Conservation (phyloP, 2,113 vertebrate genomes). For the Hystrix brachyura region DNA sequence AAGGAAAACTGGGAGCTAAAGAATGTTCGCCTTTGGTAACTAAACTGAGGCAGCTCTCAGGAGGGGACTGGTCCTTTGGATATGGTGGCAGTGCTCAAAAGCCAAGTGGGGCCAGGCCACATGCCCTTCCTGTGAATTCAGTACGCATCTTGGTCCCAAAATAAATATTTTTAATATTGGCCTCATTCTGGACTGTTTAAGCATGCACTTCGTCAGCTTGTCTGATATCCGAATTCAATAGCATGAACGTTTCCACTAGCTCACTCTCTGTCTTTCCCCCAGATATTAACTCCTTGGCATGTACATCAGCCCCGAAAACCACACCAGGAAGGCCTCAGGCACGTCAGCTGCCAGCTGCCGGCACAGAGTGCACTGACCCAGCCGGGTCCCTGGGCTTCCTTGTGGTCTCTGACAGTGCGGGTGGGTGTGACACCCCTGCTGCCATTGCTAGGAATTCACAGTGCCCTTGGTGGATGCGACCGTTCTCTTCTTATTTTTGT, state of each 20-base stretch:
- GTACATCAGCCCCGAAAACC: background rate
- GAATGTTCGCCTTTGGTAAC: constrained; percentile 74
- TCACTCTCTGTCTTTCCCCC: background rate
- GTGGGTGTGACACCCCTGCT: background rate
- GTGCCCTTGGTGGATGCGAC: background rate
- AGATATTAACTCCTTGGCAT: background rate
- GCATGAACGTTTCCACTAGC: background rate
- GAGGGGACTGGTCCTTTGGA: constrained; percentile 49
- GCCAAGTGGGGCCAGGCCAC: constrained; percentile 35
- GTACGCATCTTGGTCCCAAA: constrained; percentile 70
- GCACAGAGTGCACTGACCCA: background rate
- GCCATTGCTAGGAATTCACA: background rate
- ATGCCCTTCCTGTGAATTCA: constrained; percentile 59
- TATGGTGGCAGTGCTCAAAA: background rate
- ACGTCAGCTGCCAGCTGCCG: background rate
- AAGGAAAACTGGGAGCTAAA: constrained; percentile 72
- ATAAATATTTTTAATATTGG: constrained; percentile 69
- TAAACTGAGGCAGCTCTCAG: constrained; percentile 73
- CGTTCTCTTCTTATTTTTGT: background rate
- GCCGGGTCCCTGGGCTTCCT: background rate
- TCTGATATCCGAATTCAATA: background rate
- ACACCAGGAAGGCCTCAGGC: background rate
- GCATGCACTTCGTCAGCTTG: background rate
- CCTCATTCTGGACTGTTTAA: constrained; percentile 28
- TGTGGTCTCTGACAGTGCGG: background rate